Conservation (phyloP, 2,888 invertebrate genomes). For the Suillia variegata region DNA sequence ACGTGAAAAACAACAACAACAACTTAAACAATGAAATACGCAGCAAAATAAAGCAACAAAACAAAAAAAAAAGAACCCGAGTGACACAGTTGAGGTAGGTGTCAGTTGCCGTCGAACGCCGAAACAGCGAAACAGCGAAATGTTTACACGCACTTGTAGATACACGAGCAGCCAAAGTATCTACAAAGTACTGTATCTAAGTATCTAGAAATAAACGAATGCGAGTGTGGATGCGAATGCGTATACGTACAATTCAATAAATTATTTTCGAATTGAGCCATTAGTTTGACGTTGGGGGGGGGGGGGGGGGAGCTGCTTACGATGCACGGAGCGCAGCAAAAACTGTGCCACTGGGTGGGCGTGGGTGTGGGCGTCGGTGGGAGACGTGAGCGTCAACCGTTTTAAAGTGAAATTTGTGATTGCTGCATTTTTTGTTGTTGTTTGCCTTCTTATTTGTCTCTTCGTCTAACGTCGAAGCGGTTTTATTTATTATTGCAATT, state of each 20-base stretch:
- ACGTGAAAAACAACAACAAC: not conserved
- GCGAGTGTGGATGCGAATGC: not conserved
- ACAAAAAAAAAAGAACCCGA: not conserved
- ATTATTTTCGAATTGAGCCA: not conserved
- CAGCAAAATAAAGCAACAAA: not conserved
- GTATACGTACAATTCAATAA: no score
- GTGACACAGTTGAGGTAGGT: not conserved
- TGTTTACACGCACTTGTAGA: slow-evolving; percentile 7
- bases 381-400: no score
- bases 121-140: not conserved
- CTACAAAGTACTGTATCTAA: not conserved
- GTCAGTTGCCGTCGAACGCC: not conserved
- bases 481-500: no score
- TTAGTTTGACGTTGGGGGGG: not conserved
- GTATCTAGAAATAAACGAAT: no score
- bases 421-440: not conserved
- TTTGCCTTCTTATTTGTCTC: not conserved
- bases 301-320: no score
- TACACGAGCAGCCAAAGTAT: not conserved
- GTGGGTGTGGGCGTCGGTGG: not conserved
- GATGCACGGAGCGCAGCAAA: no score
- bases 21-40: not conserved
- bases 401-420: not conserved
- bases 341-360: slow-evolving; percentile 6
- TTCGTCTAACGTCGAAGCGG: no score